Percentiles rank a stretch among this genome's conserved stretches.
Evolutionary conservation across 2,113 vertebrate genomes (phyloP).

Genomic region (Gymnarchus niloticus): DNA sequence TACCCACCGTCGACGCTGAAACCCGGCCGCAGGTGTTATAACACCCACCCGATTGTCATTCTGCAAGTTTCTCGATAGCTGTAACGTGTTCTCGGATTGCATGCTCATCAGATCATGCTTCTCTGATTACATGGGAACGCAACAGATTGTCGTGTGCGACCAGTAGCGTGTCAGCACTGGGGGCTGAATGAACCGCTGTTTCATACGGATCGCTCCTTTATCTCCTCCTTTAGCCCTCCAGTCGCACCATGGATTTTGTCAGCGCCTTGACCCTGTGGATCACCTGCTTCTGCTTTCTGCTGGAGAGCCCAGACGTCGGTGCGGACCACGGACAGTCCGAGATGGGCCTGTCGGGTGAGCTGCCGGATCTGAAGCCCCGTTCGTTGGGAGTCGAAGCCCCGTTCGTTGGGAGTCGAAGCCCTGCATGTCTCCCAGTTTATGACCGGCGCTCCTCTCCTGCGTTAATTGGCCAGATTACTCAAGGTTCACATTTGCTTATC

Average conservation of each 20-base stretch:
- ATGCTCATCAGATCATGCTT: neutral
- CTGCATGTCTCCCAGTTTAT: neutral
- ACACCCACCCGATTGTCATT: neutral
- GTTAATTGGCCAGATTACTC: neutral
- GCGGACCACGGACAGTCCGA: conserved; percentile 44
- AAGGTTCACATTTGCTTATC: neutral
- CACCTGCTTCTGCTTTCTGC: conserved; percentile 52
- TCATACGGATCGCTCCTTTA: neutral
- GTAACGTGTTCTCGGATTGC: neutral
- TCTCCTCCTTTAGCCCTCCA: neutral
- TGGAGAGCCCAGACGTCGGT: conserved; percentile 45
- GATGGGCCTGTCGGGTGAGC: conserved; percentile 46
- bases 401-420: too few relatives aligned
- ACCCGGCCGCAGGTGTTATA: too few relatives aligned
- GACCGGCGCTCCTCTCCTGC: too few relatives aligned
- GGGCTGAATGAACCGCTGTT: neutral
- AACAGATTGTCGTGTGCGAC: neutral
- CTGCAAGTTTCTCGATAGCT: neutral
- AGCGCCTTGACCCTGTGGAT: conserved; percentile 57
- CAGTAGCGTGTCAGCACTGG: neutral
- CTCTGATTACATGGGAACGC: neutral
- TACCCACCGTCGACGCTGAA: too few relatives aligned
- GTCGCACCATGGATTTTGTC: conserved; percentile 58
- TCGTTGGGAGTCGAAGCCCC: too few relatives aligned
- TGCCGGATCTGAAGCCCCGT: neutral